Conservation (phyloP, 2,797 vertebrate species). For the Epinephelus coioides region DNA sequence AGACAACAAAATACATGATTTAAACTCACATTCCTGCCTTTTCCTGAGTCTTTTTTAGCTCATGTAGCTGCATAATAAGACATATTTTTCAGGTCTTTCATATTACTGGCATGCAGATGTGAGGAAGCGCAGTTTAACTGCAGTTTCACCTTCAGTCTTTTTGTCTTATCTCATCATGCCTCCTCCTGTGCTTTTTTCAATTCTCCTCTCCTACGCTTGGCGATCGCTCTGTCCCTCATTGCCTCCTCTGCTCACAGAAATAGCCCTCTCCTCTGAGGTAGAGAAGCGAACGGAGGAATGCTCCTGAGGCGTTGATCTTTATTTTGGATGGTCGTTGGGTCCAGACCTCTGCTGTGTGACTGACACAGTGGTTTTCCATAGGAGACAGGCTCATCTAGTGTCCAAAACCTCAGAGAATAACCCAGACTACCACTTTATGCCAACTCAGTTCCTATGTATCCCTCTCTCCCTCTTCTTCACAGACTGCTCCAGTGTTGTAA, state of each 20-base stretch:
- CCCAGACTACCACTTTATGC: conserved; percentile 14
- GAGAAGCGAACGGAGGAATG: conserved; percentile 48
- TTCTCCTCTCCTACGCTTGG: conserved; percentile 41
- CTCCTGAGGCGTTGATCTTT: conserved; percentile 64
- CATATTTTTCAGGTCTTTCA: not conserved
- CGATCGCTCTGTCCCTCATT: conserved; percentile 42
- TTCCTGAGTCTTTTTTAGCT: not conserved
- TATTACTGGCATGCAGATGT: not conserved
- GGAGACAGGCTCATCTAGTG: conserved; percentile 37
- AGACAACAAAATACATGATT: not conserved
- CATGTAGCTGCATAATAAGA: not conserved
- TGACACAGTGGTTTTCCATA: conserved; percentile 58
- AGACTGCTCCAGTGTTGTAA: conserved; percentile 92
- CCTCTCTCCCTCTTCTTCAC: conserved; percentile 18
- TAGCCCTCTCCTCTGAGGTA: conserved; percentile 62
- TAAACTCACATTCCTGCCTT: not conserved
- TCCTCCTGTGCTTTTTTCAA: conserved; percentile 38
- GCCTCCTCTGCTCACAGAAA: conserved; percentile 69
- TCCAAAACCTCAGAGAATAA: conserved; percentile 50
- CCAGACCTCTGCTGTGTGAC: conserved; percentile 55
- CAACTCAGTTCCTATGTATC: not conserved
- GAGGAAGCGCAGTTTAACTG: conserved; percentile 16
- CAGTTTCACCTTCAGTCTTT: conserved; percentile 37
- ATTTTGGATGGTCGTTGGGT: conserved; percentile 58
- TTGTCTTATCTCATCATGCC: conserved; percentile 26